Base-by-base conservation (phyloP, 2,797 vertebrate species). In the Halcyon leucocephala region DNA sequence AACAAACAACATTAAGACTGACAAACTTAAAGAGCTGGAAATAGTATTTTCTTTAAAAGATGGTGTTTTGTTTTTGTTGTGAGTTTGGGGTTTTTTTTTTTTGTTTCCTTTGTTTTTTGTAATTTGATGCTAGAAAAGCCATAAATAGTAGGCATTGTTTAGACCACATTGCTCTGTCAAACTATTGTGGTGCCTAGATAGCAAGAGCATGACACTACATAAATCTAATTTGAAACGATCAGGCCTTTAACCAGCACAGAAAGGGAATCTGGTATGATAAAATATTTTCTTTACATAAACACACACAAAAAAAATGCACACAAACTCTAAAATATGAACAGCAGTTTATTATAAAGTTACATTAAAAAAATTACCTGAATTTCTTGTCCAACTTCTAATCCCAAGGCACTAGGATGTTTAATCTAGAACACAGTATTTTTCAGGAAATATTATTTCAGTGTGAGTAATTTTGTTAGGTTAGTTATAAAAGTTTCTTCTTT, bases 381-480 rank as follows among this genome's bases (percentile, higher is more conserved):
- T 98, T 99, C 98, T 96, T 99, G 99, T 70, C 99, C 99, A 95
- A 99, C 98, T 90, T 99, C 99, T 91, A 99, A 98, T 92, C 99
- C 99, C 91, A 99, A 97, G 89, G 99, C 99, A 97, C 98, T 99
- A 21, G 99, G 99, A 95, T 99, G 99, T 97, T 98, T 98, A 88
- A 99, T 99, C 99, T 99, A 95, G 81, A 98, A 98, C 9, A 97
- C 8, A 97, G 55, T 3, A 18, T 69, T 86, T 83, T 92, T 29
- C 25, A 84, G 26, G 35, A 71, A 67, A 42, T 55, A 4, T 8
- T 13, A 57, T 33, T 62, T 62, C 29, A 81, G 65, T 4, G 26
- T 31, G 37, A 57, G 51, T 61, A 6, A 31, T 52, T 78, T 49
- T 58, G 20, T 42, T 48, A 60, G 22, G 7, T 67, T 52, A 46